Base-by-base conservation (phyloP, 2,113 vertebrate genomes). In the Vicugna pacos region DNA sequence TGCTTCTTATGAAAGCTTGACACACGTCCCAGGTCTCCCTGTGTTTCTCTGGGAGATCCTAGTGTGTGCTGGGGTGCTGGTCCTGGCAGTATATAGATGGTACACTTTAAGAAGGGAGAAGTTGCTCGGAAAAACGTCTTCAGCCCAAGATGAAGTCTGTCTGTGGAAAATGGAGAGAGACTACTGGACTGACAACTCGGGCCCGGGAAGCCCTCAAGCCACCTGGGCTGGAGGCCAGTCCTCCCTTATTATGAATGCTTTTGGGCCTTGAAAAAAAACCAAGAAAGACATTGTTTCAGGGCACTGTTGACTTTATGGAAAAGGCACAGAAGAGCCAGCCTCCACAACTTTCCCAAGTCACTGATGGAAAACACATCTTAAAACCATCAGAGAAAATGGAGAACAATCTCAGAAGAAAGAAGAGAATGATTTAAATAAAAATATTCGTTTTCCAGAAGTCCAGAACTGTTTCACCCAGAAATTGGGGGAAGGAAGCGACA, bases 191-290 rank as follows among this genome's bases (percentile, higher is more conserved):
- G 1, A 65, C 15, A 15, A 75, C 72, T 30, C 11, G 3, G 28
- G 16, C 22, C 24, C 6, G 15, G 4, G 58, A 64, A 12, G 15
- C 17, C 10, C 58, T 38, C 58, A 52, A 58, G 24, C 15, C 2
- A 17, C 58, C 72, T 35, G 4, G 46, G 4, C 15, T 14, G 22
- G 87, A 30, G 15, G 24, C 58, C 58, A 35, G 72, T 30, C 8
- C 56, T 35, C 30, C 38, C 20, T 35, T 0, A 0, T 13, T 38
- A 30, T 24, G 64, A 14, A 65, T 5, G 58, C 24, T 9, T 14
- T 22, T 6, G 4, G 2, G 15, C 30, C 10, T 9, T 6, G 9
- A 28, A 28, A 1, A 56, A 22, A 1, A 6, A 32, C 72, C 2
- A 30, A 65, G 60, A 16, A 20, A 48, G 42, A 24, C n/a, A 6